Conservation (phyloP, 1,140 invertebrate genomes). For the Radopholus similis region DNA sequence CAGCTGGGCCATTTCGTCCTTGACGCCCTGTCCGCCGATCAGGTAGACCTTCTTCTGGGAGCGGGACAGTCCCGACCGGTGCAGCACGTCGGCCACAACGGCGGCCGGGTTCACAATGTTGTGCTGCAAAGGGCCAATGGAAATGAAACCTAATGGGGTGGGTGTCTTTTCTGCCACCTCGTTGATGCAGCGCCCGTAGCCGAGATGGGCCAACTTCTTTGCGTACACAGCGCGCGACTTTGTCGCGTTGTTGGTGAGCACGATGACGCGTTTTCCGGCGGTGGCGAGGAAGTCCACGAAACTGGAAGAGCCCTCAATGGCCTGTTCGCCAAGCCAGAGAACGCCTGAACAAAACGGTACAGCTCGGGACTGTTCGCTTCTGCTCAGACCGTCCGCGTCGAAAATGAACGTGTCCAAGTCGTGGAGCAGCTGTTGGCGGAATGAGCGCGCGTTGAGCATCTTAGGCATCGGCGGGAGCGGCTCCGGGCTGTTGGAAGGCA, state of each 20-base stretch:
- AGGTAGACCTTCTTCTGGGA: constrained; percentile 54
- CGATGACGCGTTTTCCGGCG: constrained; percentile 46
- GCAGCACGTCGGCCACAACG: constrained; percentile 50
- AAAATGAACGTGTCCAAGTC: constrained; percentile 59
- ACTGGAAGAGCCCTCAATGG: constrained; percentile 47
- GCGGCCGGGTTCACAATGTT: constrained; percentile 55
- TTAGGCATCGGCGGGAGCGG: background rate
- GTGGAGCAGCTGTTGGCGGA: constrained; percentile 31
- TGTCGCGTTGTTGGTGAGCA: constrained; percentile 58
- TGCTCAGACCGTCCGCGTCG: constrained; percentile 49
- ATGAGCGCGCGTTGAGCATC: constrained; percentile 26
- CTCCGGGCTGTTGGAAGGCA: too few relatives aligned
- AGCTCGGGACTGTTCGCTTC: background rate
- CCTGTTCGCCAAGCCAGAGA: constrained; percentile 52
- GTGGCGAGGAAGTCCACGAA: constrained; percentile 45
- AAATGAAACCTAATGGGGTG: background rate
- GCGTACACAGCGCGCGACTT: constrained; percentile 56
- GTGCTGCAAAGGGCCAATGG: constrained; percentile 20
- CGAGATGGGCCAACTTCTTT: constrained; percentile 52
- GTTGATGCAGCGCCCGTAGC: constrained; percentile 32
- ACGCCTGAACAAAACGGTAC: constrained; percentile 51
- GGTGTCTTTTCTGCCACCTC: constrained; percentile 3
- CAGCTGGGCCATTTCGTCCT: constrained; percentile 59
- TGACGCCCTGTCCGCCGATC: constrained; percentile 60
- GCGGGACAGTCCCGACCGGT: constrained; percentile 38